phyloP scores from a whole-genome alignment of 2,888 invertebrate species.

The Caradrina clavipalpis region DNA sequence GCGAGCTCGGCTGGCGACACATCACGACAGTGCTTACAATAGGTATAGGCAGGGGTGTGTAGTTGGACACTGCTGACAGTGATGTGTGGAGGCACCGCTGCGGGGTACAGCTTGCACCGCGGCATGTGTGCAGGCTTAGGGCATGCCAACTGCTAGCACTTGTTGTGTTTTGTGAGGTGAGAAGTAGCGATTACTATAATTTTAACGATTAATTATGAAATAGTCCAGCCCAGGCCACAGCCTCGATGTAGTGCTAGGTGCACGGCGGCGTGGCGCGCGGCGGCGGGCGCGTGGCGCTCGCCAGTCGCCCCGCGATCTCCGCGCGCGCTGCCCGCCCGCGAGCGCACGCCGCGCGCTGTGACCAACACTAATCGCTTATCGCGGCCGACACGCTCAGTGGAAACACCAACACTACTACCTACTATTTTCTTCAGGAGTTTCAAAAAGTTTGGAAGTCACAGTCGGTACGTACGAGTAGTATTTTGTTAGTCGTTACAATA shows the following conservation, averaged over 20 bases:
- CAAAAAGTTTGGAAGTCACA: slow-evolving; percentile 28
- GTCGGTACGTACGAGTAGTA: slow-evolving; percentile 50
- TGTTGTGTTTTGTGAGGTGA: no score
- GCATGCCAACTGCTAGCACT: no score
- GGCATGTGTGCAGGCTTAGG: no score
- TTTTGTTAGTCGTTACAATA: slow-evolving; percentile 21
- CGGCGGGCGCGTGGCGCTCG: slow-evolving; percentile 24
- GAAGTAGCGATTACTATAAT: background rate
- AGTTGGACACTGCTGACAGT: no score
- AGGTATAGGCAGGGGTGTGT: no score
- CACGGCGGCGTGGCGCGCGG: slow-evolving; percentile 16
- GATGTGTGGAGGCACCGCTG: no score
- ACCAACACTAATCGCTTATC: slow-evolving; percentile 53
- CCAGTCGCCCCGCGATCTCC: slow-evolving; percentile 47
- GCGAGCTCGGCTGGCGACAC: background rate
- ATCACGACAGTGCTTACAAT: no score
- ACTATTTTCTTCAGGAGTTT: slow-evolving; percentile 38
- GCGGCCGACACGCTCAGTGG: slow-evolving; percentile 28
- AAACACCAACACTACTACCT: background rate
- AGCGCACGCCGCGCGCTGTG: background rate
- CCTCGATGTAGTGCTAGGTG: background rate
- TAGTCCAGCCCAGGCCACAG: background rate
- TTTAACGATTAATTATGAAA: no score
- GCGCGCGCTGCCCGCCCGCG: slow-evolving; percentile 45
- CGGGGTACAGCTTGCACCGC: no score